Conservation (phyloP, 2,888 invertebrate species). For the Pimpla rufipes region DNA sequence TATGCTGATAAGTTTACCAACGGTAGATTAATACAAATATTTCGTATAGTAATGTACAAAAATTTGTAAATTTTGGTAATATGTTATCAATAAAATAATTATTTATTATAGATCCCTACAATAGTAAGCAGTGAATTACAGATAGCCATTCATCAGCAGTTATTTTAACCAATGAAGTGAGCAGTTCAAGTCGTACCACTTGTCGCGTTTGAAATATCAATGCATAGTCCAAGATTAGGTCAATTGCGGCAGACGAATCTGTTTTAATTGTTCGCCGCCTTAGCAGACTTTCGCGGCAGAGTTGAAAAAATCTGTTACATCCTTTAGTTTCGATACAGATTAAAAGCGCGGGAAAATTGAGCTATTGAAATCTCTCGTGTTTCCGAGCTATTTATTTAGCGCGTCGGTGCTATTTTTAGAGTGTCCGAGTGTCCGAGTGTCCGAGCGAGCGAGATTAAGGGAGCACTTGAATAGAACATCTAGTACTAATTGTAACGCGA, state of each 20-base stretch:
- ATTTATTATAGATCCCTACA: neutral
- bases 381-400: constrained; percentile 26
- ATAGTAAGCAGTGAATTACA: too few relatives aligned
- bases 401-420: constrained; percentile 39
- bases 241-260: too few relatives aligned
- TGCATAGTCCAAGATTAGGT: too few relatives aligned
- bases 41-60: neutral
- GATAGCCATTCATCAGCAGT: too few relatives aligned
- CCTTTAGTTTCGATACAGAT: neutral
- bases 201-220: too few relatives aligned
- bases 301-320: neutral
- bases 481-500: constrained; percentile 10
- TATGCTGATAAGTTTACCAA: too few relatives aligned
- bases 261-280: too few relatives aligned
- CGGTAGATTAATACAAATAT: too few relatives aligned
- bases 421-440: neutral
- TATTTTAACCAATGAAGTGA: too few relatives aligned
- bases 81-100: neutral
- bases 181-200: too few relatives aligned
- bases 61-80: neutral
- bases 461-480: constrained; percentile 15
- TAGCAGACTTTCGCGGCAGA: too few relatives aligned
- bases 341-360: neutral
- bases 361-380: neutral
- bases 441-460: neutral